phyloP scores from a whole-genome alignment of 2,888 invertebrate genomes.

The Coecobrya sp. region DNA sequence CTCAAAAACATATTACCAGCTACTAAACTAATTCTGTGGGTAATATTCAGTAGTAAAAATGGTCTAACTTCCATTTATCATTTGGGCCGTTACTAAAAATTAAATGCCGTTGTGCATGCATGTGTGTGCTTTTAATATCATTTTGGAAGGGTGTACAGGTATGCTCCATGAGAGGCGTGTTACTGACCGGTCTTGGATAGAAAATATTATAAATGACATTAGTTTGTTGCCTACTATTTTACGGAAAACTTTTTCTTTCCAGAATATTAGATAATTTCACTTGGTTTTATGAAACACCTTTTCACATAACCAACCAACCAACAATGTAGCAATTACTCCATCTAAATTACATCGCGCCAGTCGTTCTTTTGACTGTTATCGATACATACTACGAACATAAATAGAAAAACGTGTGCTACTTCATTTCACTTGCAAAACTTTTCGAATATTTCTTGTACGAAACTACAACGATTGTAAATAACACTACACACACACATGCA shows the following conservation, averaged over 20 bases:
- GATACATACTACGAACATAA: conserved; percentile 1
- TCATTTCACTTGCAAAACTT: conserved; percentile 79
- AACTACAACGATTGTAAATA: conserved; percentile 46
- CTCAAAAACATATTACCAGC: conserved; percentile 22
- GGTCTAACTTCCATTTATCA: conserved; percentile 71
- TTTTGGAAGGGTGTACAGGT: not conserved
- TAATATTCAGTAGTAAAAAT: conserved; percentile 72
- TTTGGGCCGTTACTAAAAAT: not conserved
- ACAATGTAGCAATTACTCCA: conserved; percentile 61
- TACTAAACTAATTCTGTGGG: conserved; percentile 36
- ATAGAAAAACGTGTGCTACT: conserved; percentile 49
- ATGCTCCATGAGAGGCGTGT: not conserved
- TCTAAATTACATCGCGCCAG: conserved; percentile 53
- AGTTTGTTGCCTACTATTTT: conserved; percentile 55
- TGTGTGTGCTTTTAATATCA: not conserved
- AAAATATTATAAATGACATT: conserved; percentile 75
- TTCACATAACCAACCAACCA: not conserved
- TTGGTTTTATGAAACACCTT: not conserved
- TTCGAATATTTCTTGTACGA: conserved; percentile 73
- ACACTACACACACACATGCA: conserved; percentile 60
- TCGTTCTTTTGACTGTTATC: conserved; percentile 40
- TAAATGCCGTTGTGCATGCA: conserved; percentile 37
- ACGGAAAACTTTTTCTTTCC: conserved; percentile 4
- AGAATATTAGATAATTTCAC: conserved; percentile 44
- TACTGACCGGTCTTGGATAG: conserved; percentile 52